Evolutionary conservation across 2,113 vertebrate genomes (phyloP).

Genomic region (Rafetus swinhoei): DNA sequence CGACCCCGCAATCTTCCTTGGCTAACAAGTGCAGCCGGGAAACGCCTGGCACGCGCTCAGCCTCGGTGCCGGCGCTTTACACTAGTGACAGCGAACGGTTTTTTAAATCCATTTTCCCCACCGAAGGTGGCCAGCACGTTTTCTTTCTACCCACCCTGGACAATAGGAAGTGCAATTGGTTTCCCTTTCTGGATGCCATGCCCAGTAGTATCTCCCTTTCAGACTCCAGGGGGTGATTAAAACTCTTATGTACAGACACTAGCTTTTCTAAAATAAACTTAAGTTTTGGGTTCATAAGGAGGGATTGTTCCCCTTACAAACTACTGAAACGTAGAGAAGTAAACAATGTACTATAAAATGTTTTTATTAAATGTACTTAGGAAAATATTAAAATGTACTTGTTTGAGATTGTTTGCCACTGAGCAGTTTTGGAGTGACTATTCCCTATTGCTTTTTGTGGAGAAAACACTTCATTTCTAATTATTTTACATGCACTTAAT

Average conservation of each 20-base stretch:
- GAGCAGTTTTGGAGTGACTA: not conserved
- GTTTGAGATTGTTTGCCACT: not conserved
- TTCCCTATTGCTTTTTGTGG: not conserved
- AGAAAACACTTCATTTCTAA: not conserved
- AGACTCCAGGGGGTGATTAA: accelerated
- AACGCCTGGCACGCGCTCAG: not conserved
- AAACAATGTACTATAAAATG: accelerated
- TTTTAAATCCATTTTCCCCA: accelerated
- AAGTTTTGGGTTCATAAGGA: accelerated
- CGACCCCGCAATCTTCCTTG: not conserved
- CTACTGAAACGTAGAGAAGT: not conserved
- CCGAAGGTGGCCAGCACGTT: not conserved
- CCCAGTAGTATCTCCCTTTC: accelerated
- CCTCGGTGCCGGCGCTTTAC: not conserved
- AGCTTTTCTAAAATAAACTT: not conserved
- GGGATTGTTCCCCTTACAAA: not conserved
- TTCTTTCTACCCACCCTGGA: accelerated
- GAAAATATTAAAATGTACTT: accelerated
- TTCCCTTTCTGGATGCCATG: accelerated
- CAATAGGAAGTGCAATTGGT: accelerated
- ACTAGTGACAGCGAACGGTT: accelerated
- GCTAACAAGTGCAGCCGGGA: not conserved
- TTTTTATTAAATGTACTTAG: not conserved
- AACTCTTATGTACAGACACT: accelerated
- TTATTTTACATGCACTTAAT: not conserved